These are phyloP conservation scores for Laspeyria flexula DNA, from an alignment of 2,888 invertebrate genomes.

Conservation along the genomic window DNA sequence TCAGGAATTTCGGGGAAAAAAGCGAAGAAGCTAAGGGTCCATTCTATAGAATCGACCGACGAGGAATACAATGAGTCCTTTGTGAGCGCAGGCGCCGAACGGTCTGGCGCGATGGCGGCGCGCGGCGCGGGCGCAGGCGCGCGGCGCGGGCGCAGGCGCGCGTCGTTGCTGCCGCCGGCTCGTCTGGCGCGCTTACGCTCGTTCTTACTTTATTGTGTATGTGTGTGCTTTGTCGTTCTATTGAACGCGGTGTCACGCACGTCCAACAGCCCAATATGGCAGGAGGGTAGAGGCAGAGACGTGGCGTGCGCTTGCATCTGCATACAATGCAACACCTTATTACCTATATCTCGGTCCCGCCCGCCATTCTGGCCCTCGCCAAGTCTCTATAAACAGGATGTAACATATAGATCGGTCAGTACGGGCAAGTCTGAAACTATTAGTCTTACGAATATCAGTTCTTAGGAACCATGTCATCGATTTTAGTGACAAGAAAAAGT, in stretches of 20 bases:
- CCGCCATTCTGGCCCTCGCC: slow-evolving; percentile 8
- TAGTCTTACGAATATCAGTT: too few species aligned
- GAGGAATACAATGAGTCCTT: slow-evolving; percentile 81
- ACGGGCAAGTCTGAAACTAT: too few species aligned
- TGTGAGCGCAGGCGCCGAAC: slow-evolving; percentile 83
- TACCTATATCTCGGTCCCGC: slow-evolving; percentile 12
- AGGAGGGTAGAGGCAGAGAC: slow-evolving; percentile 30
- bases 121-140: slow-evolving; percentile 29
- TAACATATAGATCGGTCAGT: too few species aligned
- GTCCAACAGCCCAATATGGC: slow-evolving; percentile 41
- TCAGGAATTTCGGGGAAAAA: slow-evolving; percentile 79
- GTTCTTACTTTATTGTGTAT: slow-evolving; percentile 11
- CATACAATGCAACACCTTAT: slow-evolving; percentile 57
- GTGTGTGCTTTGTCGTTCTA: slow-evolving; percentile 21
- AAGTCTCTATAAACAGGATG: too few species aligned
- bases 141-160: slow-evolving; percentile 32
- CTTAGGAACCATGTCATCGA: too few species aligned
- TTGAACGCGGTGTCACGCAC: slow-evolving; percentile 43
- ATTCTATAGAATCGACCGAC: slow-evolving; percentile 71
- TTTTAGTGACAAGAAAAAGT: too few species aligned
- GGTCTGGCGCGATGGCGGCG: slow-evolving; percentile 66
- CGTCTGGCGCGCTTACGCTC: slow-evolving; percentile 58
- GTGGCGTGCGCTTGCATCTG: slow-evolving; percentile 51
- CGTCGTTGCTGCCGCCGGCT: slow-evolving; percentile 52
- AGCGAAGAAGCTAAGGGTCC: slow-evolving; percentile 70